phyloP scores from a whole-genome alignment of 2,113 vertebrate species.

The Oceanites oceanicus region DNA sequence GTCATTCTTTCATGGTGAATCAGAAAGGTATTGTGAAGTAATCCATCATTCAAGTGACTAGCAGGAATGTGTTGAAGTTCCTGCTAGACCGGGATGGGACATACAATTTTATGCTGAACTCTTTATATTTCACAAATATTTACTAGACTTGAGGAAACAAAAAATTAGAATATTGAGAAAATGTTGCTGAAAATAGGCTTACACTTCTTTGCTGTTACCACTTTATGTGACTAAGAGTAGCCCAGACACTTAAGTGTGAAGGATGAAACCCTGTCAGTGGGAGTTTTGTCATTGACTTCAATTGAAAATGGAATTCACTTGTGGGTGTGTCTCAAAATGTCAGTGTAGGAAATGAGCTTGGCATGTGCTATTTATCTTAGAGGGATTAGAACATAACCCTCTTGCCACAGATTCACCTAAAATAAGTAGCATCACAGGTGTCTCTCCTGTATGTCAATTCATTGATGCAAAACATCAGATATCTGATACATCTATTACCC shows the following conservation, averaged over 20 bases:
- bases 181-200: background rate
- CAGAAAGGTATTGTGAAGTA: background rate
- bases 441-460: background rate
- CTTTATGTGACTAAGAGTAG: background rate
- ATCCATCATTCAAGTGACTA: background rate
- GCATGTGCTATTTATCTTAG: background rate
- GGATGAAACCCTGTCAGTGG: background rate
- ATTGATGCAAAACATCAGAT: background rate
- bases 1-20: background rate
- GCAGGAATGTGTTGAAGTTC: background rate
- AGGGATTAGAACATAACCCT: background rate
- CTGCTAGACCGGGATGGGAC: background rate
- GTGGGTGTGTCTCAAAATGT: background rate
- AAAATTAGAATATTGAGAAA: background rate
- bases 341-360: background rate
- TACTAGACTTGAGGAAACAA: background rate
- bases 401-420: background rate
- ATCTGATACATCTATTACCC: background rate
- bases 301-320: background rate
- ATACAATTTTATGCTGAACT: background rate
- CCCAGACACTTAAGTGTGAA: background rate
- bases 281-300: background rate
- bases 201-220: background rate
- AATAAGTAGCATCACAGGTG: background rate
- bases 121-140: background rate